Evolutionary conservation across 2,888 invertebrate genomes (phyloP), one percentile per base, ranked within the genome.

Genomic region (Calameuta pallipes): DNA sequence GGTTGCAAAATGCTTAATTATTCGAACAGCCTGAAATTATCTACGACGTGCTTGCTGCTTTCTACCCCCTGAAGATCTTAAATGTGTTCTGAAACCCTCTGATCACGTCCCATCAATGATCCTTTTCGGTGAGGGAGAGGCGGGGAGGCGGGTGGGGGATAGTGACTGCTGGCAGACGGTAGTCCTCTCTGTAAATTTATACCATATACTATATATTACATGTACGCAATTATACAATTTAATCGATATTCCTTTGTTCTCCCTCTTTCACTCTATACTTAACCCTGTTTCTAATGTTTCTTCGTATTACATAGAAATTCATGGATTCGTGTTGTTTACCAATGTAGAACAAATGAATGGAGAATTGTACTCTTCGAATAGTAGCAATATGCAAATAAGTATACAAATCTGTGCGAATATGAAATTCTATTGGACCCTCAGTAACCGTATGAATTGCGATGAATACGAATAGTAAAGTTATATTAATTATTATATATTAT

Each of bases 1-100:
- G 76, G 75, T 69, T 74, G 79, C 33, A 36, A 78, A 69, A 78
- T 81, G 80, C 79, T 79, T 81, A 81, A 80, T 81, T 82, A 82
- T 75, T 12, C 76, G 76, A 76, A 79, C 80, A 81, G 76, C 75
- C 74, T 75, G 76, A 56, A 56, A 56, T 56, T 56, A 56, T 23
- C 56, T 23, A 56, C 56, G 23, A 56, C 9, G 56, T 56, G 23
- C 56, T 23, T 56, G 2, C 56, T 4, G 56, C 56, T 23, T 56
- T 23, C 56, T 56, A 15, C 2, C 23, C 23, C 56, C 56, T 56
- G 23, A 56, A 56, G 56, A 56, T 56, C 56, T 56, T 23, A 56
- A 56, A 56, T 56, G 56, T 56, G 23, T 15, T 56, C 15, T 15
- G 41, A 9, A 56, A 56, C 23, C 23, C 56, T 56, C 56, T 56